Base-by-base conservation (phyloP, 2,113 vertebrate species). In the Halichoerus grypus region DNA sequence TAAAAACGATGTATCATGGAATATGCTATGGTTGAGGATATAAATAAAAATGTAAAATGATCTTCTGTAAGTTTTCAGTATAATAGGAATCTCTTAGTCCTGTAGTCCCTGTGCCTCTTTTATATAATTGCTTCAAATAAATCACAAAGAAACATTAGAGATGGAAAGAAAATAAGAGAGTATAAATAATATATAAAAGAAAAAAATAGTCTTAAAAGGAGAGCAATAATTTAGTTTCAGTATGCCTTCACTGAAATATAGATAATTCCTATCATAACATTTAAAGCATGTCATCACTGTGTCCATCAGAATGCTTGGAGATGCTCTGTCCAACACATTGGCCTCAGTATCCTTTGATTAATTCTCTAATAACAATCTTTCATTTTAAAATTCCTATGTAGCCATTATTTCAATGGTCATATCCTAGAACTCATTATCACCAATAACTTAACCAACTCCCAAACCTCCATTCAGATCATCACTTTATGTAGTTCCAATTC, bases 161-260 rank as follows among this genome's bases (percentile, higher is more conserved):
- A 36, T 81, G 7, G 13, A 86, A 24, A 94, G 67, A 95, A 94
- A 96, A 82, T 85, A 39, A 83, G 61, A 83, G 8, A 83, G 5
- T 74, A 24, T 83, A 74, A 85, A 61, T 42, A 71, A 69, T 42
- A 49, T 1, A 61, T n/a, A 16, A 72, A 90, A 79, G 36, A 33
- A 74, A 61, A 53, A 93, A 88, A 61, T 4, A 53, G 18, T 46
- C 59, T 83, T 82, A 84, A 36, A 88, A n/a, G 2, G 22, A 36
- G 18, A 77, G 16, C 0, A 11, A 82, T 61, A 79, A 33, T 61
- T 82, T 71, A 22, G 14, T 65, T 85, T 33, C 89, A 89, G 79
- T 22, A 74, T 33, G 42, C 5, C 9, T 83, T 49, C 16, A 33
- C 2, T 72, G 39, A 89, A 96, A 42, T 88, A 65, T 12, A 55